Percentiles rank a stretch among this genome's conserved stretches.
These are phyloP conservation scores for Apodemus sylvaticus DNA, from an alignment of 2,113 vertebrate species.

Conservation along the genomic window DNA sequence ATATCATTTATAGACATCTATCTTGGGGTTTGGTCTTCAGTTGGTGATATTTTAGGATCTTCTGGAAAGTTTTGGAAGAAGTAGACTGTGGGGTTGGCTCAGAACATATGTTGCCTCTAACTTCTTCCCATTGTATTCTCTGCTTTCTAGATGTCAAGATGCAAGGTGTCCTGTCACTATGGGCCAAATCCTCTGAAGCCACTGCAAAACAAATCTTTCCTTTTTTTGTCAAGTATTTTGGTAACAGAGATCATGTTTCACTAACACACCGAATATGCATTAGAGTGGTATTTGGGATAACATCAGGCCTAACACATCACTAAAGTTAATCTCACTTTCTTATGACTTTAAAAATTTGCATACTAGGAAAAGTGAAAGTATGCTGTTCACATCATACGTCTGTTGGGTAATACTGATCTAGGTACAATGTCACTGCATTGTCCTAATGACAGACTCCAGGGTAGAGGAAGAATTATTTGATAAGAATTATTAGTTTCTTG, in stretches of 20 bases:
- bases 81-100: neutral
- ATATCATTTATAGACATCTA: neutral
- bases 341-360: neutral
- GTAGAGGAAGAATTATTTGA: neutral
- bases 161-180: neutral
- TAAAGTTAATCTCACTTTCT: conserved; percentile 25
- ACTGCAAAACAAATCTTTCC: neutral
- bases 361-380: neutral
- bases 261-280: neutral
- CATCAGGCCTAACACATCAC: neutral
- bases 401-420: neutral
- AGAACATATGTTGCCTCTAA: neutral
- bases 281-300: conserved; percentile 24
- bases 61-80: neutral
- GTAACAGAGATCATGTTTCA: neutral
- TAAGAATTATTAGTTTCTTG: conserved; percentile 23
- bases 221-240: neutral
- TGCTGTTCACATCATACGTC: neutral
- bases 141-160: neutral
- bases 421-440: neutral
- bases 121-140: neutral
- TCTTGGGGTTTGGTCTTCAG: neutral
- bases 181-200: neutral
- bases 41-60: neutral
- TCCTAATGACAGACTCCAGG: neutral